Base-by-base conservation (phyloP, 2,888 invertebrate genomes). In the Phengaris arion region DNA sequence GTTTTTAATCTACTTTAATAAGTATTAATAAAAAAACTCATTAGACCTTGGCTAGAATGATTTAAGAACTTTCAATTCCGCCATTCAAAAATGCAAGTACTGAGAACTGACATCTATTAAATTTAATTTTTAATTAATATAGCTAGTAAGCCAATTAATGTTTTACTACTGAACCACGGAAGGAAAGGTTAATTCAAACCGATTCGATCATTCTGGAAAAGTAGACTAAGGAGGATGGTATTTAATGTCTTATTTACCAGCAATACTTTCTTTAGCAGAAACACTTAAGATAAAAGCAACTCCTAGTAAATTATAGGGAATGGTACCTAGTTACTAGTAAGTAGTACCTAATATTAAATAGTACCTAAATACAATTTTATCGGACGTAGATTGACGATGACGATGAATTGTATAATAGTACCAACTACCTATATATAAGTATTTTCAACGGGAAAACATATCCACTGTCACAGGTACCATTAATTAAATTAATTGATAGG, bases 21-120 rank as follows among this genome's bases (percentile, higher is more conserved):
- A 68, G 46, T 64, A 12, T 79, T 79, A 77, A 80, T 83, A 83
- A 81, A 35, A 85, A 83, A 81, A 77, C 83, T 81, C 78, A 77
- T 79, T 77, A 77, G 85, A 83, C 89, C 89, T 90, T 89, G 88
- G 77, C 78, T 78, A 79, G 76, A 74, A 79, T 79, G 77, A 79
- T 78, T 80, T 81, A 83, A 78, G 79, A 81, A 78, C 80, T 83
- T 82, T 86, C 81, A 86, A 88, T 89, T 90, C 90, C 88, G 90
- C 91, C 89, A 89, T 92, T 92, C 89, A 89, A 90, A 80, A 82
- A 79, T 74, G 64, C 64, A 69, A 46, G 48, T 69, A 68, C 35
- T 45, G 68, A 74, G 64, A 68, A 74, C 52, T 74, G 54, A 48
- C 68, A 69, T 64, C 64, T 35, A 64, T 64, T 22, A 35, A 35